Evolutionary conservation across 2,113 vertebrate species (phyloP), one percentile per base, ranked within the genome.

Genomic region (Fregetta grallaria): DNA sequence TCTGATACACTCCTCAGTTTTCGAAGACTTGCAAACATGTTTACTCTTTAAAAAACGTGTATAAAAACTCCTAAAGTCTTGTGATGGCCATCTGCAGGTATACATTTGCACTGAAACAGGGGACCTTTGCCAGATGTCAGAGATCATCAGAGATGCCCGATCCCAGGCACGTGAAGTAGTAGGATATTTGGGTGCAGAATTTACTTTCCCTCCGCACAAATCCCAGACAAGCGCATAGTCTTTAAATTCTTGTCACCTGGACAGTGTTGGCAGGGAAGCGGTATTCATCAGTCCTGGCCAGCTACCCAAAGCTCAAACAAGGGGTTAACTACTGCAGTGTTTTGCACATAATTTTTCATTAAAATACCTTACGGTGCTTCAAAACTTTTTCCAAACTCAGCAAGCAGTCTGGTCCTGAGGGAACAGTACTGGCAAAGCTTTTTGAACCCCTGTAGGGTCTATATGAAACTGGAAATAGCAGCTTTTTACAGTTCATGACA

Each of bases 391-490:
- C 80, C 91, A 72, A 94, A 59, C 61, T 86, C 83, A 78, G 2
- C 61, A 79, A 78, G 2, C 61, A 79, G 45, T 49, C 42, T 4
- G 11, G 34, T 58, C 83, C 73, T 44, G 45, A 81, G 92, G 66
- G 77, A 92, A 75, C 9, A 53, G 58, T 62, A 79, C n/a, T 73
- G 84, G 77, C 72, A 91, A 77, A 91, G 32, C 66, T 94, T 82
- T 72, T 80, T 30, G 62, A 96, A 97, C 58, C 58, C 52, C 89
- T 82, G n/a, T 50, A 79, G 80, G 50, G 86, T 38, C 66, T 47
- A 58, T 79, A 79, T 67, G 58, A 85, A 93, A 90, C 93, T 95
- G 80, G 50, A 94, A 94, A 82, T 75, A 84, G 70, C 62, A 87
- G 73, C 58, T 68, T 94, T 94, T 89, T 91, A 85, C 22, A 44